Conservation (phyloP, 2,113 vertebrate species). For the Trogon melanurus region DNA sequence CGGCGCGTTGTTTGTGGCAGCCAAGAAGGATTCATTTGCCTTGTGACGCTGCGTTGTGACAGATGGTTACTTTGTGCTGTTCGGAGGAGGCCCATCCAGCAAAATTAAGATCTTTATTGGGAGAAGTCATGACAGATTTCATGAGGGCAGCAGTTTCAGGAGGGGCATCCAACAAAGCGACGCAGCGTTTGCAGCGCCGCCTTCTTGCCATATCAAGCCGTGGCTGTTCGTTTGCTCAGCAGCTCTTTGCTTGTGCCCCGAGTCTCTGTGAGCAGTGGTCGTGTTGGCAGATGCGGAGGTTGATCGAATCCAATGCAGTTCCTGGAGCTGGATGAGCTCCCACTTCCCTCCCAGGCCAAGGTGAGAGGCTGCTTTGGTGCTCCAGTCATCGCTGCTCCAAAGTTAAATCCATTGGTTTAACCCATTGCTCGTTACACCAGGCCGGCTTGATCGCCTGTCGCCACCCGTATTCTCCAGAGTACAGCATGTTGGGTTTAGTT, state of each 20-base stretch:
- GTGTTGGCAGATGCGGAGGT: not conserved
- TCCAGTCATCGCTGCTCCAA: not conserved
- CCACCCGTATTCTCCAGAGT: fast-evolving
- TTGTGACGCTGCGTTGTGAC: not conserved
- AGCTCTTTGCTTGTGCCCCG: not conserved
- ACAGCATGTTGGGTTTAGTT: not conserved
- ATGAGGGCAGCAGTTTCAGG: not conserved
- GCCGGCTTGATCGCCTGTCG: not conserved
- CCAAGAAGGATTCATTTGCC: conserved; percentile 16
- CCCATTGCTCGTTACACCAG: not conserved
- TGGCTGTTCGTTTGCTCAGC: not conserved
- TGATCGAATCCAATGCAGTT: not conserved
- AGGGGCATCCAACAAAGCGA: not conserved
- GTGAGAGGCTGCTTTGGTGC: not conserved
- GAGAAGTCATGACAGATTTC: not conserved
- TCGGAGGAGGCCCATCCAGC: not conserved
- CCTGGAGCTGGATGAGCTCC: not conserved
- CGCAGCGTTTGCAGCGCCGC: not conserved
- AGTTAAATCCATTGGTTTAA: not conserved
- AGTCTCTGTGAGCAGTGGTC: not conserved
- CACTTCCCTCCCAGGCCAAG: not conserved
- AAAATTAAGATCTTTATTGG: not conserved
- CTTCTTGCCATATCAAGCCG: not conserved
- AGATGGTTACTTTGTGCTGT: not conserved
- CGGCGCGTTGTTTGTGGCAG: not conserved